A percentile compares a stretch with the other conserved stretches of the same genome.
Conservation (phyloP, 2,888 invertebrate species). For the Philhelius pedissequus region DNA sequence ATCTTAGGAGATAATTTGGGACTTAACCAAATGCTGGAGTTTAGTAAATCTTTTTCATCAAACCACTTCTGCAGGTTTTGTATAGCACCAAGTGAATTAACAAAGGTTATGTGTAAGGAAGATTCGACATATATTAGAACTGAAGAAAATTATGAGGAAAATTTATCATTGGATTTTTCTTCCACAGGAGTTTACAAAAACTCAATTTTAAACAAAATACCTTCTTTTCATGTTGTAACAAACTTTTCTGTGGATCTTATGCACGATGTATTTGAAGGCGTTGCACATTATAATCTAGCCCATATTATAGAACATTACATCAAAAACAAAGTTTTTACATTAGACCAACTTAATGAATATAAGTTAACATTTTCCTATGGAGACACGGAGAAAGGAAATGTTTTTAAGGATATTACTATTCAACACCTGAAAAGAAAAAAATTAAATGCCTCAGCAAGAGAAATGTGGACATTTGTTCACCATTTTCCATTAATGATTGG, state of each 20-base stretch:
- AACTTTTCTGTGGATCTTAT: slow-evolving; percentile 55
- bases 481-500: slow-evolving; percentile 55
- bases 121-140: slow-evolving; percentile 30
- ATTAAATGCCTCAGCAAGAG: slow-evolving; percentile 54
- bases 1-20: no score
- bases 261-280: slow-evolving; percentile 55
- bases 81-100: background rate
- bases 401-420: slow-evolving; percentile 21
- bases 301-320: slow-evolving; percentile 43
- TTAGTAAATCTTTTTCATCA: slow-evolving; percentile 49
- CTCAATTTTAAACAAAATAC: slow-evolving; percentile 37
- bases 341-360: slow-evolving; percentile 47
- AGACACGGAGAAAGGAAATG: slow-evolving; percentile 57
- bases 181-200: slow-evolving; percentile 21
- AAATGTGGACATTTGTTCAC: slow-evolving; percentile 64
- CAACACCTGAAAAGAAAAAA: slow-evolving; percentile 28
- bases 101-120: slow-evolving; percentile 22
- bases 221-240: slow-evolving; percentile 45
- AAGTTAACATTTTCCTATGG: slow-evolving; percentile 61
- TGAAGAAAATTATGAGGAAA: slow-evolving; percentile 32
- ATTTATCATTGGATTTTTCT: slow-evolving; percentile 7
- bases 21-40: slow-evolving; percentile 35
- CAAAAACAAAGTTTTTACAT: slow-evolving; percentile 38
- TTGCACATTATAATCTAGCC: slow-evolving; percentile 42
- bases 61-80: slow-evolving; percentile 45